Conservation (phyloP, 2,797 vertebrate genomes). For the Macrochelys suwanniensis region DNA sequence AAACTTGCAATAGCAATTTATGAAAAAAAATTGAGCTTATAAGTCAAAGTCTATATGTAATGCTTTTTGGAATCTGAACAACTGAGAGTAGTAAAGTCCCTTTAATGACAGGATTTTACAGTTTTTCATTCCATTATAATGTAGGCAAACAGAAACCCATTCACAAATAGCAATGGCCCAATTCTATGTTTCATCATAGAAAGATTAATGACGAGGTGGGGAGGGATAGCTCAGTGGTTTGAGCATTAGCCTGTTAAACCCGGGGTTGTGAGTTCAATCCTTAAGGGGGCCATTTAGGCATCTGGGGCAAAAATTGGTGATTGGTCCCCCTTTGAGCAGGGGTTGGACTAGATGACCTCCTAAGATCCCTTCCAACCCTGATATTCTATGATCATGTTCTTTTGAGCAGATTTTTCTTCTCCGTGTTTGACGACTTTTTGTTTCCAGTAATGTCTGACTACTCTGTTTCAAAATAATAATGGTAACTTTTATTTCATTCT, state of each 20-base stretch:
- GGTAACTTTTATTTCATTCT: slow-evolving; percentile 14
- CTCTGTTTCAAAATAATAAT: slow-evolving; percentile 44
- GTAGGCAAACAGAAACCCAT: background rate
- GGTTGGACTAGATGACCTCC: no score
- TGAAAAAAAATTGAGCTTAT: background rate
- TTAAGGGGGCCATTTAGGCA: no score
- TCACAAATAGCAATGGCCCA: background rate
- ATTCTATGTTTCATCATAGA: background rate
- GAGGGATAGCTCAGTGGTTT: no score
- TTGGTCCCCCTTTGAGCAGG: no score
- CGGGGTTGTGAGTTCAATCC: no score
- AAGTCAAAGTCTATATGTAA: background rate
- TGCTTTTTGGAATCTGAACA: background rate
- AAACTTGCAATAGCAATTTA: background rate
- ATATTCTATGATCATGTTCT: background rate
- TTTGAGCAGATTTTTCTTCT: background rate
- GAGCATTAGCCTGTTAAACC: no score
- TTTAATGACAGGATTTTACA: background rate
- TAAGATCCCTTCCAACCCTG: no score
- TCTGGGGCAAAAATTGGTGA: no score
- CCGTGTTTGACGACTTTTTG: background rate
- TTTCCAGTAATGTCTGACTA: background rate
- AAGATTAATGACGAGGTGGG: no score
- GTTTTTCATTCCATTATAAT: background rate
- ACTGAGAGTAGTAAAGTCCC: background rate